Conservation (phyloP, 2,888 invertebrate species). For the Drosophila conformis region DNA sequence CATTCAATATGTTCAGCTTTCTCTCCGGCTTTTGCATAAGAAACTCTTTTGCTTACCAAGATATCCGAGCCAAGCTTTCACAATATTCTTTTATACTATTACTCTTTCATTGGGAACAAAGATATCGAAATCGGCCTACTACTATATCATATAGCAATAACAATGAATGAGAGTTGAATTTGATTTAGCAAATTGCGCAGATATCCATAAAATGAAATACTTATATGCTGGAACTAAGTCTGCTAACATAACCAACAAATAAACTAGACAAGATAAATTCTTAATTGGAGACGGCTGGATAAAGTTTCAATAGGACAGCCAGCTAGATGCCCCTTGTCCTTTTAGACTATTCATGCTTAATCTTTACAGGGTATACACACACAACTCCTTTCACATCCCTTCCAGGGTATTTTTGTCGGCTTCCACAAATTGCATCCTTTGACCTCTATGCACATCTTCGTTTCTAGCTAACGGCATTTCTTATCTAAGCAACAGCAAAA, state of each 20-base stretch:
- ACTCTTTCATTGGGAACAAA: neutral
- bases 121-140: neutral
- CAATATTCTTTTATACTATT: neutral
- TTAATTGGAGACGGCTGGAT: too few relatives aligned
- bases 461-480: neutral
- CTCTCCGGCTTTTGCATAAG: neutral
- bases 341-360: neutral
- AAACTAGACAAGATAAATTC: too few relatives aligned
- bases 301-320: too few relatives aligned
- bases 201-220: too few relatives aligned
- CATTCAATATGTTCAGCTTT: too few relatives aligned
- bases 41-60: neutral
- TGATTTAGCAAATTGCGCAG: neutral
- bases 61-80: neutral
- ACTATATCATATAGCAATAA: neutral
- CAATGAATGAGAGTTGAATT: neutral
- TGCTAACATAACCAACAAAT: too few relatives aligned
- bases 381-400: neutral
- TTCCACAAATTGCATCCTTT: neutral
- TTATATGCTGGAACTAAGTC: too few relatives aligned
- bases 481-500: constrained; percentile 9
- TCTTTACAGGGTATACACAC: neutral
- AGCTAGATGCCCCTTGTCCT: too few relatives aligned
- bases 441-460: neutral
- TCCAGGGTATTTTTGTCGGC: neutral